Evolutionary conservation across 2,113 vertebrate genomes (phyloP), one percentile per base, ranked within the genome.

Genomic region (Urocitellus parryii): DNA sequence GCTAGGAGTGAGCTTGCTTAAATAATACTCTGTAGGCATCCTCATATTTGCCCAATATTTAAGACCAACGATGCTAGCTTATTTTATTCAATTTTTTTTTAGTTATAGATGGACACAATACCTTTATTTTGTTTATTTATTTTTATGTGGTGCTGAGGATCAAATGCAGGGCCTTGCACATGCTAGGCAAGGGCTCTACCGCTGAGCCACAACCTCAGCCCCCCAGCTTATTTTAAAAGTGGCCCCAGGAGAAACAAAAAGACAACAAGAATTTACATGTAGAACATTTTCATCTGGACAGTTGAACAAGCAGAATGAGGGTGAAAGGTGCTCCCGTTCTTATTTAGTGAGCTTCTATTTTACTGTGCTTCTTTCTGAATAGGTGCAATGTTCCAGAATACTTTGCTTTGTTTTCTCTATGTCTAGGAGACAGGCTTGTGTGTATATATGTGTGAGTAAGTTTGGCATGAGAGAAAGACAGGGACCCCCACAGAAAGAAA

Each of bases 351-450:
- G 67, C 42, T 90, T 96, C 73, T 61, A 96, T 61, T 96, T 95
- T 91, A 73, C 39, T 80, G 58, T 2, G 63, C 63, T 95, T 96
- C 39, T 88, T 93, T 91, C 68, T 93, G 68, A 95, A 97, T 94
- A 91, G 74, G 51, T 86, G 37, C 74, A 96, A 83, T 91, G 86
- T 93, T 96, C 29, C 89, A 97, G 61, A 97, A 97, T 97, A 94
- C 77, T 88, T 95, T 45, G 61, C 74, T 93, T 97, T 97, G 82
- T 96, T 91, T 95, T 42, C 68, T 88, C 65, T 93, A 67, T 79
- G 83, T 79, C n/a, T 93, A 82, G 37, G 27, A 97, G 86, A 96
- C 8, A 58, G 56, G 27, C 56, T 17, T 85, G 39, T 88, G 63
- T 76, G 42, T 76, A 42, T 91, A 73, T 70, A 42, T 86, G 2